Evolutionary conservation across 1,140 invertebrate genomes (phyloP).

Genomic region (Aradophagus sp.): DNA sequence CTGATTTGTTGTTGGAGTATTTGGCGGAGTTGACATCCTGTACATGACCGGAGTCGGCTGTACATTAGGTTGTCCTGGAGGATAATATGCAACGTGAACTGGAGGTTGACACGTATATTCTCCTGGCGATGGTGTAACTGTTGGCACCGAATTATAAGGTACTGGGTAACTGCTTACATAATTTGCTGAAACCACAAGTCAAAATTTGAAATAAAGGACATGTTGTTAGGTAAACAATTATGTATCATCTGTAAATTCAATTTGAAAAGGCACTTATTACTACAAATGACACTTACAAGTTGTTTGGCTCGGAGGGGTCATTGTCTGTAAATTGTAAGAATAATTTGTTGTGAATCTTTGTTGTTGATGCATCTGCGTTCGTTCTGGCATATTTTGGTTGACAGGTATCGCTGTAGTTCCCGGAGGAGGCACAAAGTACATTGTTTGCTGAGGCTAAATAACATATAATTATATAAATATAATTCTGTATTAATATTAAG

Average conservation of each 20-base stretch:
- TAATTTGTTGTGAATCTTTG: constrained; percentile 69
- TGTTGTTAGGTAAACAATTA: no score
- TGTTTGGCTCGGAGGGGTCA: constrained; percentile 69
- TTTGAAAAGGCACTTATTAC: no score
- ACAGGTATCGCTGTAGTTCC: constrained; percentile 63
- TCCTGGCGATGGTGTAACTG: constrained; percentile 61
- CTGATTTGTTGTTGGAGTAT: constrained; percentile 72
- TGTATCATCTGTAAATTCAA: no score
- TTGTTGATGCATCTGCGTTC: constrained; percentile 66
- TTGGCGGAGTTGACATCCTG: constrained; percentile 71
- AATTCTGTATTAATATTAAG: constrained; percentile 10
- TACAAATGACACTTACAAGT: constrained; percentile 61
- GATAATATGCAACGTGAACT: constrained; percentile 70
- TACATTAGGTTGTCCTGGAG: constrained; percentile 65
- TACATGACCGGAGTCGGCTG: constrained; percentile 71
- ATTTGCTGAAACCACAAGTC: constrained; percentile 69
- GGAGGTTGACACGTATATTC: constrained; percentile 69
- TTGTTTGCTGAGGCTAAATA: constrained; percentile 71
- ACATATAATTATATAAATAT: no score
- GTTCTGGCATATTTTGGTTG: constrained; percentile 65
- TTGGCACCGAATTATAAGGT: constrained; percentile 68
- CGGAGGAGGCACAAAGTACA: constrained; percentile 71
- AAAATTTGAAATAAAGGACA: no score
- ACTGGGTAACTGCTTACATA: constrained; percentile 69
- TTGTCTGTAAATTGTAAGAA: constrained; percentile 70